Base-by-base conservation (phyloP, 2,113 vertebrate genomes). In the Colistium nudipinnis region DNA sequence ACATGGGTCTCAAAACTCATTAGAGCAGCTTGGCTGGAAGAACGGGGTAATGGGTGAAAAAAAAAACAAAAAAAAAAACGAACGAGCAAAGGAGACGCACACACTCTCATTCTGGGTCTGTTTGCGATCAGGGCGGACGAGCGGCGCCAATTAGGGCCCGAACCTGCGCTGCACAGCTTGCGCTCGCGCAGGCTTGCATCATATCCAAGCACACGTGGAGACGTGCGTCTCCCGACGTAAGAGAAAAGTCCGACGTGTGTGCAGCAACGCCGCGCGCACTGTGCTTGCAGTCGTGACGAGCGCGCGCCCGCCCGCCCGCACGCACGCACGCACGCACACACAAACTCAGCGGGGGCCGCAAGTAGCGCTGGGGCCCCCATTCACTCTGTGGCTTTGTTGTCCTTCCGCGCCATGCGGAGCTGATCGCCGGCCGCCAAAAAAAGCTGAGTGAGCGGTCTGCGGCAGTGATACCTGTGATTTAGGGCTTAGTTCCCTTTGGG, bases 21-120 rank as follows among this genome's bases (percentile, higher is more conserved):
- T 91, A 83, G 60, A 56, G 31, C 12, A 61, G 56, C 66, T 79
- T 70, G 55, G 53, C 31, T 63, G 13, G 62, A 71, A 39, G 7
- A n/a, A n/a, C 2, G 38, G 22, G 55, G 45, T 59, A 9, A 38
- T 22, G 55, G 38, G 33, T 39, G 43, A 53, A 48, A 20, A 12
- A 41, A 64, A 55, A 65, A 19, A n/a, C n/a, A 52, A 51, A 7
- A 19, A 43, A 20, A 12, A 54, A 7, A 14, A 27, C 10, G 22
- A 16, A 38, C 36, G 30, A 35, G 49, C 25, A n/a, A 41, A 28
- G 12, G 54, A 30, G 22, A 53, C 67, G 55, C 70, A 77, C 78
- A 64, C 49, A 81, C 70, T 69, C 74, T 76, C 75, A 88, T 87
- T n/a, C 78, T 85, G 70, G 70, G 69, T 88, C 84, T 91, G 87